Conservation (phyloP, 2,797 vertebrate genomes). For the Pseudochaenichthys georgianus region DNA sequence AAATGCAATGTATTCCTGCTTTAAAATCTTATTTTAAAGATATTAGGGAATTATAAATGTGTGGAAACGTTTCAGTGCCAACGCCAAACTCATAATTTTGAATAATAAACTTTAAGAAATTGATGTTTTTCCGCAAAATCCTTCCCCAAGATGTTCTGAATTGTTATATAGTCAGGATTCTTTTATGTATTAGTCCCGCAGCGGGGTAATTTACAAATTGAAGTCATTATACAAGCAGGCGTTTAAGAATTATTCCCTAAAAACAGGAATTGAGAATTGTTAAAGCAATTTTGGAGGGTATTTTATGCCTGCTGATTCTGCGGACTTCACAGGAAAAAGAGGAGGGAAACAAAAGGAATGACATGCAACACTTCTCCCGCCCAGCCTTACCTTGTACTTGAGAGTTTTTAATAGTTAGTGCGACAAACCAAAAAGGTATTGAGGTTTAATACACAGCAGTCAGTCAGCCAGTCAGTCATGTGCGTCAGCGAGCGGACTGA, state of each 20-base stretch:
- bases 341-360: not conserved
- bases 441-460: not conserved
- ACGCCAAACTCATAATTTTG: too few relatives aligned
- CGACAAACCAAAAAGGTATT: not conserved
- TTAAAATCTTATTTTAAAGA: too few relatives aligned
- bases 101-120: too few relatives aligned
- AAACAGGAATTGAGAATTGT: not conserved
- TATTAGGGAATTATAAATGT: too few relatives aligned
- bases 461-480: constrained; percentile 16
- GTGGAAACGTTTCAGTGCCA: not conserved
- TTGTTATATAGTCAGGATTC: too few relatives aligned
- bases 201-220: too few relatives aligned
- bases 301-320: not conserved
- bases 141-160: not conserved
- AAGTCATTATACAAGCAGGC: not conserved
- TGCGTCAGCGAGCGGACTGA: constrained; percentile 17
- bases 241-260: not conserved
- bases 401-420: not conserved
- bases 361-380: not conserved
- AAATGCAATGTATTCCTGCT: too few relatives aligned
- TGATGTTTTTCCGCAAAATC: not conserved
- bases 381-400: not conserved
- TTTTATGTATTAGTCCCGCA: too few relatives aligned
- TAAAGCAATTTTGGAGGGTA: not conserved
- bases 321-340: not conserved